Conservation (phyloP, 2,797 vertebrate genomes). For the Anolis apletophallus region DNA sequence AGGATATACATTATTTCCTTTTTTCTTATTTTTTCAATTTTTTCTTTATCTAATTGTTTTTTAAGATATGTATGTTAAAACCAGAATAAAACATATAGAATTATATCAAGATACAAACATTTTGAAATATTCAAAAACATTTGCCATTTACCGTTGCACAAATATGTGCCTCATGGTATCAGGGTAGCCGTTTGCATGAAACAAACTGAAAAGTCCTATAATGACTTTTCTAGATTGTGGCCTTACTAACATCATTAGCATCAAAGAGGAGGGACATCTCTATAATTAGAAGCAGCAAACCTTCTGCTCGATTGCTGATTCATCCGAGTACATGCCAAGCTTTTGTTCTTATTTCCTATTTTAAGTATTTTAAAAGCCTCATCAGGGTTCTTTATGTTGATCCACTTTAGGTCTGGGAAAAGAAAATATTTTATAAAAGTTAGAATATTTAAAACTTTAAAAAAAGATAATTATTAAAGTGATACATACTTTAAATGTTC, state of each 20-base stretch:
- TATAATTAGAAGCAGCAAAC: slow-evolving; percentile 69
- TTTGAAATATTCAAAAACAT: background rate
- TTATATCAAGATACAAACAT: background rate
- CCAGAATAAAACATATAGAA: background rate
- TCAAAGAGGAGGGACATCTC: background rate
- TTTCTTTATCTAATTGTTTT: no score
- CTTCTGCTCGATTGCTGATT: slow-evolving; percentile 94
- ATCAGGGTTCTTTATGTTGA: slow-evolving; percentile 83
- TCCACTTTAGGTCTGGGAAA: slow-evolving; percentile 87
- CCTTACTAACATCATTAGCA: background rate
- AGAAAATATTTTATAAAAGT: slow-evolving; percentile 24
- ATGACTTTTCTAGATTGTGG: background rate
- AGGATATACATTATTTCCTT: no score
- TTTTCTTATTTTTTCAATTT: no score
- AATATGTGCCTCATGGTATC: background rate
- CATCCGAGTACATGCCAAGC: slow-evolving; percentile 89
- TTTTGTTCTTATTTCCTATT: slow-evolving; percentile 90
- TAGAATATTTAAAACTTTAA: background rate
- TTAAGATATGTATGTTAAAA: no score
- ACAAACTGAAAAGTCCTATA: background rate
- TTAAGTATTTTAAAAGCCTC: slow-evolving; percentile 86
- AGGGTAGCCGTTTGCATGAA: background rate
- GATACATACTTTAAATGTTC: no score
- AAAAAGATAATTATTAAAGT: background rate
- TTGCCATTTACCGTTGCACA: background rate